Conservation (phyloP, 2,888 invertebrate species). For the Drosophila pseudotalamancana region DNA sequence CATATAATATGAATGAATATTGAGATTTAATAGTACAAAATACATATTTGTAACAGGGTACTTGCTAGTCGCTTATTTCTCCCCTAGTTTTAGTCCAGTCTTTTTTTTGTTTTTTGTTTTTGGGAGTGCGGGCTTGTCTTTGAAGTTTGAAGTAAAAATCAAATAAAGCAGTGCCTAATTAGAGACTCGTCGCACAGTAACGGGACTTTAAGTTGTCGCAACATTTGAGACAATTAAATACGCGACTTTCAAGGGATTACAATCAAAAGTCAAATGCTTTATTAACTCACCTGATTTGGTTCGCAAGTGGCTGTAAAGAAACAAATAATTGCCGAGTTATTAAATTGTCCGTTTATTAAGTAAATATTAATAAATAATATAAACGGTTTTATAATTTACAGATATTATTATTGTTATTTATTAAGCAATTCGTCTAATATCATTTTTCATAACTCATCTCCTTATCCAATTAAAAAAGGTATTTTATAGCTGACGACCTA, state of each 20-base stretch:
- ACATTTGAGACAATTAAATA: slow-evolving; percentile 33
- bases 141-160: slow-evolving; percentile 49
- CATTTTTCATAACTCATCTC: too few relatives aligned
- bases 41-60: not conserved
- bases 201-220: not conserved
- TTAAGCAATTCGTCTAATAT: too few relatives aligned
- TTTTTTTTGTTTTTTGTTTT: not conserved
- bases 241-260: slow-evolving; percentile 6
- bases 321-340: slow-evolving; percentile 17
- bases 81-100: too few relatives aligned
- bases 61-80: not conserved
- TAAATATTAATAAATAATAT: not conserved
- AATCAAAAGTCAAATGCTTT: not conserved
- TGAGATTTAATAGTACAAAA: not conserved
- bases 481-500: too few relatives aligned
- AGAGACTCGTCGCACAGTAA: slow-evolving; percentile 16
- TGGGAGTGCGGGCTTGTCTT: slow-evolving; percentile 20
- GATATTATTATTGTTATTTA: too few relatives aligned
- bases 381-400: too few relatives aligned
- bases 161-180: slow-evolving; percentile 50
- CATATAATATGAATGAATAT: not conserved
- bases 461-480: too few relatives aligned
- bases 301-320: slow-evolving; percentile 46
- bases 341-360: not conserved
- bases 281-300: slow-evolving; percentile 57